phyloP scores from a whole-genome alignment of 2,113 vertebrate species.

The Scomber colias region DNA sequence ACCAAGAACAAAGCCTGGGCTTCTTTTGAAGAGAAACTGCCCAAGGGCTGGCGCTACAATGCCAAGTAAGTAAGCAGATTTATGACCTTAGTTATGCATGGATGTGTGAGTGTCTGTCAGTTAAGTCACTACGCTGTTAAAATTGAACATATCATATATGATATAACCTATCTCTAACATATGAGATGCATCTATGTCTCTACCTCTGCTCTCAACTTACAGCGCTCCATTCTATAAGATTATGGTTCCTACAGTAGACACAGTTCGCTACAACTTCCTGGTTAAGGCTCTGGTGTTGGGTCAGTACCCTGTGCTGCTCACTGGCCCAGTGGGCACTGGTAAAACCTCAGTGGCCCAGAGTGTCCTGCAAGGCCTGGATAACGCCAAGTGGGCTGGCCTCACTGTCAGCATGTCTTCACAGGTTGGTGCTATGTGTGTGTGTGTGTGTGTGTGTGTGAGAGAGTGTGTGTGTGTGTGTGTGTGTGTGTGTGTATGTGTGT shows the following conservation, averaged over 20 bases:
- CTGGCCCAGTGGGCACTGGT: conserved; percentile 90
- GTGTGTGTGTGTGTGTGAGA: not conserved
- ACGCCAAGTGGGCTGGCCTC: conserved; percentile 85
- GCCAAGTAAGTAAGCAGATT: conserved; percentile 81
- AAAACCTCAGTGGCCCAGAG: conserved; percentile 92
- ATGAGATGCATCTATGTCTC: not conserved
- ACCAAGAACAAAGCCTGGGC: conserved; percentile 88
- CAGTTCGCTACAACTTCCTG: conserved; percentile 89
- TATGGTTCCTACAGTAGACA: conserved; percentile 92
- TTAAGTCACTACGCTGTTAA: not conserved
- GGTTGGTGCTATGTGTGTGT: conserved; percentile 71
- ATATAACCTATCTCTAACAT: not conserved
- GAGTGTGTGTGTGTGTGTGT: too few relatives aligned
- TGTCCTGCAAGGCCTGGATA: conserved; percentile 86
- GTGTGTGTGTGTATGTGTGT: not conserved
- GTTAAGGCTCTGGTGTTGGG: conserved; percentile 86
- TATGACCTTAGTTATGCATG: not conserved
- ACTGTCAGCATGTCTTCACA: conserved; percentile 93
- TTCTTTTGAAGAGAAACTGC: conserved; percentile 90
- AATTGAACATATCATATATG: not conserved
- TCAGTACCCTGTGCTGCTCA: conserved; percentile 88
- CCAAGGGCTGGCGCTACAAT: conserved; percentile 89
- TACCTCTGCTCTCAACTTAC: conserved; percentile 11
- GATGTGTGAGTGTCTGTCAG: not conserved
- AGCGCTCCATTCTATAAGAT: conserved; percentile 92